Conservation (phyloP, 2,797 vertebrate species). For the Vipera latastei region DNA sequence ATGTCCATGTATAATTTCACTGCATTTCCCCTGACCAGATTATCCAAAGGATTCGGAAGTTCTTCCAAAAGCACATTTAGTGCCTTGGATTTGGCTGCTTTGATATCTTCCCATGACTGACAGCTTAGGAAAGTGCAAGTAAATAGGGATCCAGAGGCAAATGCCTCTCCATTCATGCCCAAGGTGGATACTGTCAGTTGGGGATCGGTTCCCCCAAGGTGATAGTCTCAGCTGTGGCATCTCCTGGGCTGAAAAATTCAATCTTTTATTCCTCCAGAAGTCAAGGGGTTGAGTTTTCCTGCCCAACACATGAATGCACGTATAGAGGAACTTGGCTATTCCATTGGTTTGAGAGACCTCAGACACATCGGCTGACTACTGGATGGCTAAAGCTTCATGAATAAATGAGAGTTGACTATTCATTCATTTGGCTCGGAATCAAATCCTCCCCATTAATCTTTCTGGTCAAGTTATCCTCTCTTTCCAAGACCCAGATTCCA, state of each 20-base stretch:
- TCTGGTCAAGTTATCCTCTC: slow-evolving; percentile 24
- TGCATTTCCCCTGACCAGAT: not conserved
- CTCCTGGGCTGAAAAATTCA: not conserved
- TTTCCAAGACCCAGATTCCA: not conserved
- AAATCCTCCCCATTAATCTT: not conserved
- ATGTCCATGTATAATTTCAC: not conserved
- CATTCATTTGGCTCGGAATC: not conserved
- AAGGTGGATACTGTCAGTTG: not conserved
- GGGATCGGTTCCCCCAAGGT: too few species aligned
- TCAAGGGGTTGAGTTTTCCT: not conserved
- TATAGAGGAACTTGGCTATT: not conserved
- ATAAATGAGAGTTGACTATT: not conserved
- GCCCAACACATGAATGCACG: not conserved
- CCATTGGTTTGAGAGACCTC: not conserved
- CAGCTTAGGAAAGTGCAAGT: not conserved
- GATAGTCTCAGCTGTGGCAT: too few species aligned
- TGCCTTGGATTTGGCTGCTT: not conserved
- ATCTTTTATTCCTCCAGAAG: not conserved
- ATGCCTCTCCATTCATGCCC: too few species aligned
- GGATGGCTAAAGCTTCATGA: not conserved
- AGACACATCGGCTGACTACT: not conserved
- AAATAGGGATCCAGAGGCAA: not conserved
- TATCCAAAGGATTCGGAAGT: not conserved
- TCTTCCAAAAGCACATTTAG: not conserved
- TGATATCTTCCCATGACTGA: not conserved